Evolutionary conservation across 2,888 invertebrate species (phyloP), one percentile per base, ranked within the genome.

Genomic region (Dryobota labecula): DNA sequence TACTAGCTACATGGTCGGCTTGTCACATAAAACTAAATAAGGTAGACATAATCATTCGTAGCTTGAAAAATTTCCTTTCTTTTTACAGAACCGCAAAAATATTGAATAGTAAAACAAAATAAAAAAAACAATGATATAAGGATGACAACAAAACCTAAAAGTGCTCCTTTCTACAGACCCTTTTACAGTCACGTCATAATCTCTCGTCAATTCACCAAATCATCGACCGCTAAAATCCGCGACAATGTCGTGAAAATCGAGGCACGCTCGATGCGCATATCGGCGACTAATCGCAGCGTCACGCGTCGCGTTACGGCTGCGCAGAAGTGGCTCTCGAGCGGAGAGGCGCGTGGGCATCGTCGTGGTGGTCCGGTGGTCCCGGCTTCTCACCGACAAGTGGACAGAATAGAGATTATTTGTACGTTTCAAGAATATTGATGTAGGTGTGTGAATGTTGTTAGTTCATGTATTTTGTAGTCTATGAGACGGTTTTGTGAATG

Each of bases 321-420:
- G 78, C 80, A 77, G 78, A 80, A 86, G 86, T 78, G 84, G 70
- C 74, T 73, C 88, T 88, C 65, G 54, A 85, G 74, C 73, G 76
- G 70, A 88, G 83, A 76, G 81, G 70, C 82, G 89, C 88, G 90
- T 90, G 90, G 89, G 89, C 86, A 76, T 60, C 87, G 70, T 49
- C 73, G 83, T 69, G 90, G 89, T 88, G 88, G 89, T 87, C 90
- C 60, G 53, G 41, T 30, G 57, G 41, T 38, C 53, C 45, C 72
- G 49, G 60, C 68, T 78, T 73, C 73, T 80, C 70, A 80, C 79
- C 78, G 78, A 58, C 74, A 72, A 71, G 80, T 71, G 71, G 82
- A 84, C 78, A 49, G 73, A 74, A 84, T 78, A 71, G 73, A 80
- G 61, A 79, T 73, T 80, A 80, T 80, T 80, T 80, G 82, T 69